Evolutionary conservation across 2,797 vertebrate species (phyloP), one percentile per base, ranked within the genome.

Genomic region (Paratrypauchen microcephalus): DNA sequence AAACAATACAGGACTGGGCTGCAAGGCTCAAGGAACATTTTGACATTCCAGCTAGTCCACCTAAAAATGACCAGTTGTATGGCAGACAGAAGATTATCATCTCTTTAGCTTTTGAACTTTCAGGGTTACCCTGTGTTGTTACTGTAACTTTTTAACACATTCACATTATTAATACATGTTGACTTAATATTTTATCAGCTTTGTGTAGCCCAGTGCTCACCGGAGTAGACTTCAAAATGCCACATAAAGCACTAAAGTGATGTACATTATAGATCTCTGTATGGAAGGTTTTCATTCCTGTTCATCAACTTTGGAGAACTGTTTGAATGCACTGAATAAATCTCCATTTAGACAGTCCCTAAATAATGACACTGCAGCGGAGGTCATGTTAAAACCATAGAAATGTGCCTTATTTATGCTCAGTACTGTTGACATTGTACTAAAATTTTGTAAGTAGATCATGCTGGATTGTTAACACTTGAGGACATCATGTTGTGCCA

Each of bases 341-440:
- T 64, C 4, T 39, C 23, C 18, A 12, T 47, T 16, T 28, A 13
- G 56, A 32, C n/a, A 45, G 16, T 32, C 52, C 8, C 48, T 8
- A 52, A 60, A 0, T 5, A 54, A 32, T 60, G 12, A 69, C 68
- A 60, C 36, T 36, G 47, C 19, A 24, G 13, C 13, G 30, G n/a
- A 57, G 41, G 28, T 72, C 62, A 64, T 60, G 21, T 58, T 68
- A 2, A 21, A 13, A 13, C 19, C 3, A 52, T 64, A 18, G 55
- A 23, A 67, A 57, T 73, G 56, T 87, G 66, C 74, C 61, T 73
- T 81, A 77, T 89, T 87, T 86, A 69, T 73, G 16, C 60, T 79
- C 2, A 45, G 9, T 28, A 48, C 41, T 7, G 41, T 63, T 19
- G 32, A 13, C 9, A 2, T 65, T 13, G 70, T 58, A 74, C 71